These are phyloP conservation scores for Stigmatopora nigra DNA, from an alignment of 2,113 vertebrate species.

Conservation along the genomic window DNA sequence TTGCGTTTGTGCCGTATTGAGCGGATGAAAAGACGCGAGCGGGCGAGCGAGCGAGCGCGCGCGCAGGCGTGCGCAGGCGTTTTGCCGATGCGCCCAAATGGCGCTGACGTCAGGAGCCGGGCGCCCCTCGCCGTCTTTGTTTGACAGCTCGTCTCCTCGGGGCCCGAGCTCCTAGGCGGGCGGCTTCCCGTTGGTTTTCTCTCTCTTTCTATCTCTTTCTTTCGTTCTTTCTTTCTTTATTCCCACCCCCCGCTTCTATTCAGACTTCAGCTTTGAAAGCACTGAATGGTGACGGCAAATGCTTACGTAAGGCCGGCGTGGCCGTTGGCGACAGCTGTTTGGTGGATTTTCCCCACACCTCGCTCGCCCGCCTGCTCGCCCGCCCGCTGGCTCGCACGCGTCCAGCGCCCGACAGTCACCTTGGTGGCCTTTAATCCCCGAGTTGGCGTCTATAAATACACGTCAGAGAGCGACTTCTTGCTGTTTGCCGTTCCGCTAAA, in stretches of 20 bases:
- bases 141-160: constrained; percentile 48
- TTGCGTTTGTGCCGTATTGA: background rate
- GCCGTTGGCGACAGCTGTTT: constrained; percentile 47
- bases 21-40: background rate
- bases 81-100: background rate
- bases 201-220: constrained; percentile 9
- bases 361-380: background rate
- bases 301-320: constrained; percentile 10
- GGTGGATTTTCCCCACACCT: constrained; percentile 33
- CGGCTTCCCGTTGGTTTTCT: no score
- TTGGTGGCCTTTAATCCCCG: constrained; percentile 63
- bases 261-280: constrained; percentile 23
- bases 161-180: constrained; percentile 44
- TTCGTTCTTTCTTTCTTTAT: constrained; percentile 48
- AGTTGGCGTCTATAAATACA: constrained; percentile 66
- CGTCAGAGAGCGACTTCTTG: constrained; percentile 28
- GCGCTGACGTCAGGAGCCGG: constrained; percentile 23
- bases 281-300: constrained; percentile 36
- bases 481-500: constrained; percentile 20
- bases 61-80: background rate
- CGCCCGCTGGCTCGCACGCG: background rate
- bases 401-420: constrained; percentile 4
- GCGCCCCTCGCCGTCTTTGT: constrained; percentile 23
- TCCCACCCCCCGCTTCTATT: constrained; percentile 32
- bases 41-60: no score